phyloP scores from a whole-genome alignment of 2,888 invertebrate genomes.

The Oligia strigilis region DNA sequence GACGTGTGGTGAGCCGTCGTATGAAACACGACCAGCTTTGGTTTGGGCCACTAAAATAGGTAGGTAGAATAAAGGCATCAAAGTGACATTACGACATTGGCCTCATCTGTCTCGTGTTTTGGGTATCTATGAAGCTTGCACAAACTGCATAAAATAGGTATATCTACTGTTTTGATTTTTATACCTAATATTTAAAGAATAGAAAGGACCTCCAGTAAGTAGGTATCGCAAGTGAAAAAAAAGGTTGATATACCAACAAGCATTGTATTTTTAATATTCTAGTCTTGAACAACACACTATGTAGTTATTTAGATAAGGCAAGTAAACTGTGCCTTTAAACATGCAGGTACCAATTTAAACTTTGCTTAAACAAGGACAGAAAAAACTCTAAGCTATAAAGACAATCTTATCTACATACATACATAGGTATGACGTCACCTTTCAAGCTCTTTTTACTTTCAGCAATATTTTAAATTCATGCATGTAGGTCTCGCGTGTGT shows the following conservation, averaged over 20 bases:
- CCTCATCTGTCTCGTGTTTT: slow-evolving; percentile 9
- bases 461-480: slow-evolving; percentile 52
- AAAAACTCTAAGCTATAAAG: slow-evolving; percentile 3
- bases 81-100: slow-evolving; percentile 17
- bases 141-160: background rate
- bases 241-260: background rate
- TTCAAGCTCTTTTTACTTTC: slow-evolving; percentile 31
- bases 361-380: slow-evolving; percentile 23
- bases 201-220: too few species aligned
- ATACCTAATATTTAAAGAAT: background rate
- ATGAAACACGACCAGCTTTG: slow-evolving; percentile 55
- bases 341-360: slow-evolving; percentile 7
- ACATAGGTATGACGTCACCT: slow-evolving; percentile 32
- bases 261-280: background rate
- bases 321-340: slow-evolving; percentile 6
- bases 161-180: background rate
- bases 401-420: slow-evolving; percentile 42
- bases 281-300: background rate
- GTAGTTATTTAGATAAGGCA: background rate
- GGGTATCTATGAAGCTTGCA: background rate
- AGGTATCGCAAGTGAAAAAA: background rate
- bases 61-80: slow-evolving; percentile 14
- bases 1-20: slow-evolving; percentile 59
- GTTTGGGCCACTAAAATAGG: slow-evolving; percentile 33
- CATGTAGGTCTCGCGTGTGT: slow-evolving; percentile 54